These are phyloP conservation scores for Zosterops hypoxanthus DNA, from an alignment of 2,113 vertebrate genomes.

Conservation along the genomic window DNA sequence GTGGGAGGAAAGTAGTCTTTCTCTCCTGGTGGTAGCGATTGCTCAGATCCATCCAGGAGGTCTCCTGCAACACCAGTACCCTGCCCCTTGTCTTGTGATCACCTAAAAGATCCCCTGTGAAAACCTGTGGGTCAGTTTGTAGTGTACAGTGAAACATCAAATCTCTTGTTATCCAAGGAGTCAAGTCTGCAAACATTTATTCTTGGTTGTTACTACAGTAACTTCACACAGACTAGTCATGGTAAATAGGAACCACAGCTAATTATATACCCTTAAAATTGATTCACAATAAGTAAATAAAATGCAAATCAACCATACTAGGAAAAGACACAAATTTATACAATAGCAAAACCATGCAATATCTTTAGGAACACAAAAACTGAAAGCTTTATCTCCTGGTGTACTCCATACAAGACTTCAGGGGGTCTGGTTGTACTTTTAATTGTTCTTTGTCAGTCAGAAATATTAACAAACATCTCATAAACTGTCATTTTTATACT, in stretches of 20 bases:
- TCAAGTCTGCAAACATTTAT: background rate
- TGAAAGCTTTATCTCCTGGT: background rate
- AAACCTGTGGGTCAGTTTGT: background rate
- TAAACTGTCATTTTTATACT: background rate
- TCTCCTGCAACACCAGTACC: background rate
- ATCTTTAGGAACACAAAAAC: background rate
- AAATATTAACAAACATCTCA: background rate
- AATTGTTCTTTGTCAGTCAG: background rate
- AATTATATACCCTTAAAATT: background rate
- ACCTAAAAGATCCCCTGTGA: background rate
- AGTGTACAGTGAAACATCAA: background rate
- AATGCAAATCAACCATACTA: background rate
- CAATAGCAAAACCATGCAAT: background rate
- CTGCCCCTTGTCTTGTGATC: background rate
- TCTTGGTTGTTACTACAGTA: background rate
- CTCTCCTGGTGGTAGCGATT: fast-evolving
- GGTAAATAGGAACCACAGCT: background rate
- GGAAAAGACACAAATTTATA: background rate
- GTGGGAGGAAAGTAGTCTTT: background rate
- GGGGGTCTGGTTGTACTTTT: background rate
- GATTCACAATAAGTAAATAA: background rate
- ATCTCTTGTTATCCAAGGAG: background rate
- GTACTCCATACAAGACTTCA: background rate
- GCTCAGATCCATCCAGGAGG: background rate
- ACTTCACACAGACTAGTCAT: background rate